Evolutionary conservation across 2,797 vertebrate genomes (phyloP), one percentile per base, ranked within the genome.

Genomic region (Varecia variegata): DNA sequence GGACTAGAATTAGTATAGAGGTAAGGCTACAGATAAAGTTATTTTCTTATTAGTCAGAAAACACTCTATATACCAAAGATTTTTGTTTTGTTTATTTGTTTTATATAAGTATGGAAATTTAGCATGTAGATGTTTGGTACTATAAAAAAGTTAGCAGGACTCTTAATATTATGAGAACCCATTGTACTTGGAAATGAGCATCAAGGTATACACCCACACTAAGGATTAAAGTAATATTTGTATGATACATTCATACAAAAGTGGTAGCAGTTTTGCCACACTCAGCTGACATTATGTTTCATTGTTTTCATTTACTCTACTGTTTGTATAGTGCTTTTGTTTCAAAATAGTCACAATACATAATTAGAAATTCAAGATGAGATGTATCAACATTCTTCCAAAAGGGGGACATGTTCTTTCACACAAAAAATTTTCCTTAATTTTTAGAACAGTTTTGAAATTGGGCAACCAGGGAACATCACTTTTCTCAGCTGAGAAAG

Each of bases 311-410:
- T 45, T 90, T 21, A 21, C 9, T 70, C 8, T 20, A 50, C 35
- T 7, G 11, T 60, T 70, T 62, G 21, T 71, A 50, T 38, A 35
- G 21, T 73, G 21, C 23, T 47, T 54, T 89, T 62, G 54, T 60
- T 89, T 81, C 62, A 70, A 81, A 77, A 73, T 30, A 82, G 3
- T 58, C 18, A 25, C 45, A 38, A 43, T 35, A 4, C 45, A 62
- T 74, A 79, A 93, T 76, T 74, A 93, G 40, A 93, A 93, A 80
- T 90, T 96, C 43, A 84, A 76, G 50, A 93, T 56, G 47, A 12
- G 60, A 23, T 43, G n/a, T 10, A 27, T 77, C 54, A 76, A 27
- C 38, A 62, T 21, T 54, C 45, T 83, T 52, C 21, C 35, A 65
- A 52, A 52, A 71, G 52, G 88, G 70, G 54, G 70, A 58, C 45